Percentiles rank a stretch among this genome's conserved stretches.
Conservation (phyloP, 2,113 vertebrate genomes). For the Eublepharis macularius region DNA sequence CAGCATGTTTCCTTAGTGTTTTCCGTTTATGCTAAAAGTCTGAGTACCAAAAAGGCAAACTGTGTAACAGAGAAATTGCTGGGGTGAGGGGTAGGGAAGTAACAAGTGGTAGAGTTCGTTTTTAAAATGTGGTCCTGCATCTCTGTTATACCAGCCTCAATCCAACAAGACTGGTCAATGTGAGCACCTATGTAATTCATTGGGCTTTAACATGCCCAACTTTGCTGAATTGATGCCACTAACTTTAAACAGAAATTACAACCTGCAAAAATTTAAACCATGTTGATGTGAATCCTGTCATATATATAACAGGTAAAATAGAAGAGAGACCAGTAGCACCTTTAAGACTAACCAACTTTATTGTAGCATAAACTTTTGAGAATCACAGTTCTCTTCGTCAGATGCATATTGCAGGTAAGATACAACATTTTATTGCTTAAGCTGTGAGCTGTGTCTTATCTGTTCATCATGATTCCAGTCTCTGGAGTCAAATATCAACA, state of each 20-base stretch:
- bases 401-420: no score
- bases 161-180: not conserved
- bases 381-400: no score
- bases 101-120: fast-evolving
- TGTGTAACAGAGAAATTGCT: not conserved
- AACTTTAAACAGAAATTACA: not conserved
- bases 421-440: not conserved
- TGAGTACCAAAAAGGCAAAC: not conserved
- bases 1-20: not conserved
- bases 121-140: not conserved
- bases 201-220: not conserved
- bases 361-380: no score
- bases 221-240: not conserved
- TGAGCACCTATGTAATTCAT: not conserved
- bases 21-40: not conserved
- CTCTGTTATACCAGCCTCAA: not conserved
- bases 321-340: no score
- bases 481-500: no score
- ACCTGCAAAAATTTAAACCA: not conserved
- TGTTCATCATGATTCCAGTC: no score
- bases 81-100: fast-evolving
- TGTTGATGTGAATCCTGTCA: not conserved
- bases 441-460: no score
- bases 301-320: no score
- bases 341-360: no score